A percentile compares a stretch with the other conserved stretches of the same genome.
Conservation (phyloP, 2,113 vertebrate species). For the Galemys pyrenaicus region DNA sequence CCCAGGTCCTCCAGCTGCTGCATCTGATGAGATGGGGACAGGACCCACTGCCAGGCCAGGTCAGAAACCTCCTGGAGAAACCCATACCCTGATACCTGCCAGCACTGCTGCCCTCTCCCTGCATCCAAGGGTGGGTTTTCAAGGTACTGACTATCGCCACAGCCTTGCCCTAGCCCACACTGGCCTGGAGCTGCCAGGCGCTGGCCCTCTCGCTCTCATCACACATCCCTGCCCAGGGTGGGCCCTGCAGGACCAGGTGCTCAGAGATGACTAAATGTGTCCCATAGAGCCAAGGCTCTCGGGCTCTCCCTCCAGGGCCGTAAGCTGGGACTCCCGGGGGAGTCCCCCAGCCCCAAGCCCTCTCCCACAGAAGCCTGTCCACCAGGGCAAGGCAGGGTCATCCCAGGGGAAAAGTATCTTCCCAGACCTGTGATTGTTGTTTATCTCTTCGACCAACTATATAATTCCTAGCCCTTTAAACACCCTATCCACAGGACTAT, state of each 20-base stretch:
- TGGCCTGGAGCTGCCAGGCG: neutral
- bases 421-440: neutral
- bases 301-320: neutral
- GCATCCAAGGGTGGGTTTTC: neutral
- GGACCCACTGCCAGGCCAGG: neutral
- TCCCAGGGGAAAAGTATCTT: neutral
- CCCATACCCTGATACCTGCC: fast-evolving
- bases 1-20: neutral
- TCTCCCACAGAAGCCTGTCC: fast-evolving
- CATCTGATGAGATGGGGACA: neutral
- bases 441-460: neutral
- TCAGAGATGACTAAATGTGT: neutral
- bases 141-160: neutral
- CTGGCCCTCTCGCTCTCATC: fast-evolving
- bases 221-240: neutral
- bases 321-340: neutral
- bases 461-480: neutral
- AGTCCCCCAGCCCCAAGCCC: neutral
- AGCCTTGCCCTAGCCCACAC: fast-evolving
- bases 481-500: neutral
- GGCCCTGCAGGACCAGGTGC: neutral
- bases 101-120: neutral
- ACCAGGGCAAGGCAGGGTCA: neutral
- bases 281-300: neutral
- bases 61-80: neutral